phyloP scores from a whole-genome alignment of 1,140 invertebrate genomes.

The Galleria mellonella region DNA sequence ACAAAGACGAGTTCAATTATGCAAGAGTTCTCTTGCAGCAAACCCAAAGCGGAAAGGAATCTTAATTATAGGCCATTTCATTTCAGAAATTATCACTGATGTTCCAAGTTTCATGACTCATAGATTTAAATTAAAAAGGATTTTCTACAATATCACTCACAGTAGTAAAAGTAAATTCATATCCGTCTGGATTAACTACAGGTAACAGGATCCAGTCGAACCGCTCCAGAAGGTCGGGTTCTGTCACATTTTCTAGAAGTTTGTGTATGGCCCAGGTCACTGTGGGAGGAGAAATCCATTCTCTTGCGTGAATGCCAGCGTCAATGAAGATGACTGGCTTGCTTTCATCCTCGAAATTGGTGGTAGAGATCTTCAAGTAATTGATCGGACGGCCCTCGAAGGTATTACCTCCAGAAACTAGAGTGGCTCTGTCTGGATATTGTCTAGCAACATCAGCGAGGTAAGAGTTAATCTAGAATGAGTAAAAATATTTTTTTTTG shows the following conservation, averaged over 20 bases:
- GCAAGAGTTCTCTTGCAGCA: no score
- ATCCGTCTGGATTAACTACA: conserved; percentile 75
- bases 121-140: no score
- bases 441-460: conserved; percentile 59
- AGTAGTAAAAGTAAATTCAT: conserved; percentile 37
- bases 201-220: conserved; percentile 63
- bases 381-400: conserved; percentile 67
- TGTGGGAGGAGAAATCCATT: conserved; percentile 76
- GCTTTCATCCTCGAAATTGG: conserved; percentile 20
- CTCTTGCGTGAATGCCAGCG: conserved; percentile 72
- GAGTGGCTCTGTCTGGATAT: conserved; percentile 52
- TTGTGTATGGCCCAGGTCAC: conserved; percentile 70
- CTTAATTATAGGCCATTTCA: no score
- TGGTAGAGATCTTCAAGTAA: conserved; percentile 35
- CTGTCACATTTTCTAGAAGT: conserved; percentile 58
- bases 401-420: conserved; percentile 60
- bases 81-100: no score
- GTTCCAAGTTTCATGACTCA: no score
- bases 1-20: no score
- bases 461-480: conserved; percentile 64
- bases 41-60: no score
- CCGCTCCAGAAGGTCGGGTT: conserved; percentile 58
- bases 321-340: conserved; percentile 46
- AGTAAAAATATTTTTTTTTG: neutral
- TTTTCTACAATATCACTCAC: conserved; percentile 13